Percentiles rank a stretch among this genome's conserved stretches.
These are phyloP conservation scores for Menidia menidia DNA, from an alignment of 2,797 vertebrate species.

Conservation along the genomic window DNA sequence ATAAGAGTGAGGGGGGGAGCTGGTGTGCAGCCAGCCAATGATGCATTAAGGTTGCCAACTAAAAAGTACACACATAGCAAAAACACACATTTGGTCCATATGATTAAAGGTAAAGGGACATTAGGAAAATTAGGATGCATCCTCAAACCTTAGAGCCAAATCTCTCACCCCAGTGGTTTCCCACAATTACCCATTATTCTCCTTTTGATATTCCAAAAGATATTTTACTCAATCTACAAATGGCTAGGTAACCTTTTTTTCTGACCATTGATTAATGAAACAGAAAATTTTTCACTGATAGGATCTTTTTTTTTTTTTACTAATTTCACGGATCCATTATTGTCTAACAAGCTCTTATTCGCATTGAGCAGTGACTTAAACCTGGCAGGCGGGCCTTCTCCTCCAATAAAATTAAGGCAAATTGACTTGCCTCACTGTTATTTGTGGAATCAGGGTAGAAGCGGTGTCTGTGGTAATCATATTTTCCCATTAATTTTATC, in stretches of 20 bases:
- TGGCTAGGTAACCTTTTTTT: conserved; percentile 73
- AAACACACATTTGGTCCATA: conserved; percentile 22
- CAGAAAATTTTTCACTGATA: conserved; percentile 71
- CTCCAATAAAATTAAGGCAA: conserved; percentile 74
- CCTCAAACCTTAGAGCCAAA: conserved; percentile 1
- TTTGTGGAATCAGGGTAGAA: conserved; percentile 67
- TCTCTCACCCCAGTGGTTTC: conserved; percentile 10
- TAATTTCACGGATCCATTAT: conserved; percentile 77
- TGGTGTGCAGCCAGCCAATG: conserved; percentile 49
- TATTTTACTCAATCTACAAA: conserved; percentile 50
- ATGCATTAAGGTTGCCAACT: conserved; percentile 69
- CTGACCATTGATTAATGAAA: conserved; percentile 77
- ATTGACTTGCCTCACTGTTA: conserved; percentile 73
- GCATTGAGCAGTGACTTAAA: conserved; percentile 51
- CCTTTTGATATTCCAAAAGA: neutral
- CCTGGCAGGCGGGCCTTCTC: conserved; percentile 57
- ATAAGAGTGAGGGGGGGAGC: conserved; percentile 63
- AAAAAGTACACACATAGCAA: conserved; percentile 21
- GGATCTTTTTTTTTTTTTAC: conserved; percentile 68
- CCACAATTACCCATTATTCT: neutral
- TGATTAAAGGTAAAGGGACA: conserved; percentile 28
- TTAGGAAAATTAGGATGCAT: conserved; percentile 4
- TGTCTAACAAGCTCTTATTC: conserved; percentile 63
- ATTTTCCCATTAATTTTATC: conserved; percentile 67
- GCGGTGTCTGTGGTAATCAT: conserved; percentile 70